Base-by-base conservation (phyloP, 2,888 invertebrate species). In the Hermaeophaga mercurialis region DNA sequence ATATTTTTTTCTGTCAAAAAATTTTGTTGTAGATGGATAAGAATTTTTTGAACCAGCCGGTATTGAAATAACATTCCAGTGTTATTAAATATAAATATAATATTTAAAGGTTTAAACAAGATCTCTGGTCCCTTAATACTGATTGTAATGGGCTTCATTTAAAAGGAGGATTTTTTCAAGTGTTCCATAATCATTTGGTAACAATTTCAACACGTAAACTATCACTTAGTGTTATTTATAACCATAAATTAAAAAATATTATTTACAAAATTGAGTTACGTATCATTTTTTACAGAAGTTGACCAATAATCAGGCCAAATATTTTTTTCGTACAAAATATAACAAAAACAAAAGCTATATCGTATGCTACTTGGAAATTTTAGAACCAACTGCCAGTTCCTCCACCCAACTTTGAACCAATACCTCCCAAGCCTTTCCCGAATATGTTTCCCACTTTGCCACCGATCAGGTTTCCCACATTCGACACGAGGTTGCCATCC, bases 391-490 rank as follows among this genome's bases (percentile, higher is more conserved):
- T 90, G 63, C 90, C 90, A 55, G 85, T 83, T 64, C 91, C 89
- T 66, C 91, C 90, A 63, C 93, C 92, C 65, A 94, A 84, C 80
- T 93, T 93, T 70, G 91, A 90, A 73, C 93, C 90, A 72, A 94
- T 84, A 73, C 94, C 93, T 65, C 94, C 94, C 70, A 94, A 88
- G 66, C 94, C 91, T 75, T 93, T 91, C 48, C 94, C 94, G 70
- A 94, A 89, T 77, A 94, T 89, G 79, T 91, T 92, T 69, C 93
- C 92, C 71, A 94, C 88, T 80, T 91, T 83, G 52, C 93, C 94
- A 63, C 91, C 92, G 63, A 93, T 90, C 72, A 91, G 90, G 63
- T 90, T 89, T 31, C 91, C 89, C 17, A 91, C 89, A 75, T 91
- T 91, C 31, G 88, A 86, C 15, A 89, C 86, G 68, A 83, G 82